Conservation (phyloP, 2,888 invertebrate species). For the Drosophila demipolita region DNA sequence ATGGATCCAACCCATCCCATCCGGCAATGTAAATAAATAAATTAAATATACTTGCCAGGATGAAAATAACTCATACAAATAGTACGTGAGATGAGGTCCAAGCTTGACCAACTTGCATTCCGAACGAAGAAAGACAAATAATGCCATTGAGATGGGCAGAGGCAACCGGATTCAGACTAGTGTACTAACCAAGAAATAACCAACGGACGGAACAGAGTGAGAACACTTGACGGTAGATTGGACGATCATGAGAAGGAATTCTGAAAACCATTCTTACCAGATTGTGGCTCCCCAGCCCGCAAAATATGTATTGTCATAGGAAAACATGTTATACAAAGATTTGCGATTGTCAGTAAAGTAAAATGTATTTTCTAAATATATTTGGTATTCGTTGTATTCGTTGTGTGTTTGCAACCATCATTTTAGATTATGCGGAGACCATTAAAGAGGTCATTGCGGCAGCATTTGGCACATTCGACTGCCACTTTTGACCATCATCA, state of each 20-base stretch:
- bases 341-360: neutral
- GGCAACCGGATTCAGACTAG: neutral
- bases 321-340: neutral
- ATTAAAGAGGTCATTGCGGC: constrained; percentile 38
- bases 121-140: neutral
- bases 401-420: constrained; percentile 20
- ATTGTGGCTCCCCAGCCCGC: neutral
- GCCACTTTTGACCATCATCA: constrained; percentile 34
- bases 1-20: neutral
- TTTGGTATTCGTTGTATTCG: constrained; percentile 6
- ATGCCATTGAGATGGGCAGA: neutral
- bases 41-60: neutral
- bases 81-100: neutral
- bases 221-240: neutral
- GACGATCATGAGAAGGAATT: neutral
- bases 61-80: neutral
- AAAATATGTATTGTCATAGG: neutral
- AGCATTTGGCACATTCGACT: constrained; percentile 37
- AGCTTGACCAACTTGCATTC: neutral
- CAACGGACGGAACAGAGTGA: neutral
- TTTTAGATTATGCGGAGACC: constrained; percentile 35
- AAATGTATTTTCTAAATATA: neutral
- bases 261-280: neutral
- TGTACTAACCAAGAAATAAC: neutral
- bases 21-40: neutral